Conservation (phyloP, 2,797 vertebrate genomes). For the Chromobotia macracanthus region DNA sequence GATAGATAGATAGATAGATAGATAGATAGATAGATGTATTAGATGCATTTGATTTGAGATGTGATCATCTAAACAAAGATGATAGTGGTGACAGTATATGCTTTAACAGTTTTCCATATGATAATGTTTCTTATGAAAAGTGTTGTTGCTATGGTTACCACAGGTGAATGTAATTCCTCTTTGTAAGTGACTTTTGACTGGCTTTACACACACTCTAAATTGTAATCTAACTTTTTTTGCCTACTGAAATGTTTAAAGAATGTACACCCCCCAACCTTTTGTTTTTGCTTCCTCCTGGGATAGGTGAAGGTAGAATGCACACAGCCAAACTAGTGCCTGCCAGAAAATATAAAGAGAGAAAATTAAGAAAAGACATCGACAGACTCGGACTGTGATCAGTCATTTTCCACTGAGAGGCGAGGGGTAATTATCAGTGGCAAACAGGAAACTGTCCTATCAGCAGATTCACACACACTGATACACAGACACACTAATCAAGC, state of each 20-base stretch:
- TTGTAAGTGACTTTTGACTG: neutral
- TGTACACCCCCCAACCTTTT: neutral
- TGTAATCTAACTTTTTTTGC: neutral
- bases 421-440: slow-evolving; percentile 78
- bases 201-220: too few species aligned
- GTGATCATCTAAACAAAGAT: neutral
- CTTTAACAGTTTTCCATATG: neutral
- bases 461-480: slow-evolving; percentile 68
- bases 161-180: neutral
- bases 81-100: neutral
- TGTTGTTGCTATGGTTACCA: neutral
- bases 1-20: too few species aligned
- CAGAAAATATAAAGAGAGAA: slow-evolving; percentile 54
- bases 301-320: neutral
- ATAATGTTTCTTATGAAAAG: neutral
- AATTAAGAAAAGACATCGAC: slow-evolving; percentile 54
- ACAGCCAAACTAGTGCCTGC: neutral
- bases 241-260: neutral
- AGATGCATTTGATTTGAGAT: too few species aligned
- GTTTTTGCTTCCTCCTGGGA: neutral
- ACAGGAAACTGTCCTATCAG: slow-evolving; percentile 77
- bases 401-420: slow-evolving; percentile 68
- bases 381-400: slow-evolving; percentile 63
- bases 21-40: too few species aligned
- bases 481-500: slow-evolving; percentile 72